Base-by-base conservation (phyloP, 2,113 vertebrate genomes). In the Dendrocopos noguchii region DNA sequence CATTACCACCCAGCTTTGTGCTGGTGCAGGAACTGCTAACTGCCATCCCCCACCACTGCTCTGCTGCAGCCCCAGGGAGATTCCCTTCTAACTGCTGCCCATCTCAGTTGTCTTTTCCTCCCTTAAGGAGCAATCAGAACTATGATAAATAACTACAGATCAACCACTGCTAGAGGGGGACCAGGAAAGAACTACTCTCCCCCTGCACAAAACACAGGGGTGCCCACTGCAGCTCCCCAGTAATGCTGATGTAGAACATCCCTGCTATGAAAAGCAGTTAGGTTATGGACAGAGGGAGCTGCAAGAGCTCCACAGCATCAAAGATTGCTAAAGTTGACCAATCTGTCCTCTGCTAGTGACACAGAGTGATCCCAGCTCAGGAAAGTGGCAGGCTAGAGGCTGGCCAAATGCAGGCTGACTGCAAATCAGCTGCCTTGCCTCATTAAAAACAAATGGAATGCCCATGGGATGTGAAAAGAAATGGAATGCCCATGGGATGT, bases 341-440 rank as follows among this genome's bases (percentile, higher is more conserved):
- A 39, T 1, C 22, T 8, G 1, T 14, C 55, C 25, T 9, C 29
- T 19, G 55, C 24, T 15, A 19, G 50, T 24, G 3, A 50, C 47
- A 31, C 2, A 9, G 36, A 17, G 8, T 44, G 55, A 44, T 19
- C 56, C 68, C 50, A 57, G 50, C 64, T 64, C 42, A 70, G 31
- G 57, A 28, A 44, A 24, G 1, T 0, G 13, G 25, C 1, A 65
- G 55, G 24, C 34, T 7, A 25, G 14, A 78, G 53, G 66, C 2
- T 34, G n/a, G 52, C 50, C 59, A 21, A 25, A 73, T 59, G 60
- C 4, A n/a, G n/a, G 34, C 34, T 14, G 46, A 39, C 52, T 25
- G 36, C 52, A 57, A 56, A 50, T 29, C 66, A 15, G 53, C 33
- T 50, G 39, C 55, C 14, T 31, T 15, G 10, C 36, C 44, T 31